These are phyloP conservation scores for Actenoides lindsayi DNA, from an alignment of 2,113 vertebrate genomes.

Conservation along the genomic window DNA sequence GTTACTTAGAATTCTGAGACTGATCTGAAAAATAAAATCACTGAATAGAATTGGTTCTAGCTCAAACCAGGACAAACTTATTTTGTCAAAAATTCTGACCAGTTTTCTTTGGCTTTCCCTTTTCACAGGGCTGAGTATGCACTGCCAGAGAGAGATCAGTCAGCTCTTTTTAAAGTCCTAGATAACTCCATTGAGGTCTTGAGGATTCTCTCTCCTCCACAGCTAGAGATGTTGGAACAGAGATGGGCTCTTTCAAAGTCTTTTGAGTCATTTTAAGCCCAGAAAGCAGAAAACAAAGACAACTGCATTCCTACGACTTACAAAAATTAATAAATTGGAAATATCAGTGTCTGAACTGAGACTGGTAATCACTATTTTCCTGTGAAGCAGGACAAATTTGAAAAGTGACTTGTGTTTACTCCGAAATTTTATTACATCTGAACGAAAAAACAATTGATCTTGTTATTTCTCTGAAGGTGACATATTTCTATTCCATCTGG, in stretches of 20 bases:
- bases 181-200: background rate
- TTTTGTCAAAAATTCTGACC: background rate
- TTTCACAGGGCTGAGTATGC: background rate
- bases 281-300: background rate
- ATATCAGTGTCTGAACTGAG: background rate
- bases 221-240: fast-evolving
- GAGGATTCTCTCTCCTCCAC: background rate
- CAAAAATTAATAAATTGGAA: background rate
- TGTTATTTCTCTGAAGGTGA: background rate
- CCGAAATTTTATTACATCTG: background rate
- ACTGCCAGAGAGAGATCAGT: background rate
- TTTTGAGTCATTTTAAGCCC: background rate
- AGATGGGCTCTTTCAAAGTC: background rate
- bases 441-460: background rate
- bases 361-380: background rate
- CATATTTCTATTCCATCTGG: background rate
- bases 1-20: background rate
- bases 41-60: background rate
- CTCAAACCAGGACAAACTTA: background rate
- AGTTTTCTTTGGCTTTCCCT: background rate
- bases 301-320: background rate
- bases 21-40: background rate
- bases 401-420: background rate
- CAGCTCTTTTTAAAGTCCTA: background rate
- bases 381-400: background rate